These are phyloP conservation scores for Numenius phaeopus DNA, from an alignment of 2,797 vertebrate genomes.

Conservation along the genomic window DNA sequence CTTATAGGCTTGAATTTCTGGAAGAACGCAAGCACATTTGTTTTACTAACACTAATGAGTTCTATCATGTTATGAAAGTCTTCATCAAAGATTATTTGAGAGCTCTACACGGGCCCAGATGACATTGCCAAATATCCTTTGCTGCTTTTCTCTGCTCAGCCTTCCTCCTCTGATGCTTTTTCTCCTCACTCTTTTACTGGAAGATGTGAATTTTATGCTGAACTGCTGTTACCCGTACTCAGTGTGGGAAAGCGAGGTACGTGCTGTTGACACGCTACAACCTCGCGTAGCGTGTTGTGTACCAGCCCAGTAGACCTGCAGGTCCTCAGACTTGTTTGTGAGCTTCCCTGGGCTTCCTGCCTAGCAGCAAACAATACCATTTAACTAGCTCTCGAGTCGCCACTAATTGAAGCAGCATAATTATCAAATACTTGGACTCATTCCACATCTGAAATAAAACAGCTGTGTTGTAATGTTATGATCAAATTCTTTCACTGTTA, in stretches of 20 bases:
- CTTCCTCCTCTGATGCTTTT: not conserved
- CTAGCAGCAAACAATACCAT: slow-evolving; percentile 37
- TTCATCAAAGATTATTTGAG: not conserved
- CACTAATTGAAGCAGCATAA: slow-evolving; percentile 34
- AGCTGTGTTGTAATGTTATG: slow-evolving; percentile 46
- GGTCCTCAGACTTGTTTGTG: not conserved
- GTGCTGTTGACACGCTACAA: not conserved
- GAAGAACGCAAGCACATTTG: not conserved
- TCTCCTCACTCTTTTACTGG: not conserved
- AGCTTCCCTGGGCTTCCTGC: slow-evolving; percentile 43
- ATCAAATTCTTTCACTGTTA: slow-evolving; percentile 40
- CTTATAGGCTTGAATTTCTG: not conserved
- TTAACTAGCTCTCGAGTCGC: not conserved
- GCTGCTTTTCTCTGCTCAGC: not conserved
- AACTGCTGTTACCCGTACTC: not conserved
- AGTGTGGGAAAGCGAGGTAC: not conserved
- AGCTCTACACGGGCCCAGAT: not conserved
- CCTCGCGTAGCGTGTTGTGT: not conserved
- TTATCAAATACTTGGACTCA: slow-evolving; percentile 30
- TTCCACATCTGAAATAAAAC: slow-evolving; percentile 53
- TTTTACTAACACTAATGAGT: not conserved
- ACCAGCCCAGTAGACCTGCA: not conserved
- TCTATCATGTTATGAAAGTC: not conserved
- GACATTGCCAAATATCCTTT: not conserved
- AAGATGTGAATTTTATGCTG: not conserved